Percentiles rank a stretch among this genome's conserved stretches.
Conservation (phyloP, 2,113 vertebrate species). For the Xiphorhynchus elegans region DNA sequence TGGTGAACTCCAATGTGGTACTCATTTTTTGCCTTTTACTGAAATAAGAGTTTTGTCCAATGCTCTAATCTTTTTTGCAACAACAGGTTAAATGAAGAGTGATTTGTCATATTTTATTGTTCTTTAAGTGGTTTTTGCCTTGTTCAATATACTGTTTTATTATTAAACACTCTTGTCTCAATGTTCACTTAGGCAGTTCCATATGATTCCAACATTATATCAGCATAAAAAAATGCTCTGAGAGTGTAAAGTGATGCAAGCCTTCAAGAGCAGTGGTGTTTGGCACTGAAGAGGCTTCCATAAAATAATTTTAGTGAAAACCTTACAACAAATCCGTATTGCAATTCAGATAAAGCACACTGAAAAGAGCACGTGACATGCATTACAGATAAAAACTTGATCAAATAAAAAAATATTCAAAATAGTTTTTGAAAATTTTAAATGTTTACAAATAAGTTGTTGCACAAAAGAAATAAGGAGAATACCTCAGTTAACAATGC, state of each 20-base stretch:
- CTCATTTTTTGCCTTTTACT: not conserved
- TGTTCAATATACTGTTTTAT: not conserved
- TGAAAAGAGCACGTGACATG: rapidly evolving
- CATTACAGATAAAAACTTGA: not conserved
- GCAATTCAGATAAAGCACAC: not conserved
- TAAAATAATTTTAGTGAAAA: not conserved
- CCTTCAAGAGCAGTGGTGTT: not conserved
- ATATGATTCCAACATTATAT: not conserved
- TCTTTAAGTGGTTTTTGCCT: not conserved
- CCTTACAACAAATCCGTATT: not conserved
- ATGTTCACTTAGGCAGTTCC: not conserved
- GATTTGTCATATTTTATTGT: not conserved
- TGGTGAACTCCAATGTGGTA: not conserved
- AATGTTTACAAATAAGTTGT: not conserved
- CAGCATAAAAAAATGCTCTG: not conserved
- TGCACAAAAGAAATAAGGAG: not conserved
- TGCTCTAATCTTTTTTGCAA: not conserved
- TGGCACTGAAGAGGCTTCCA: not conserved
- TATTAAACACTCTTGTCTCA: not conserved
- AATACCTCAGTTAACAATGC: not conserved
- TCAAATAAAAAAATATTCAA: not conserved
- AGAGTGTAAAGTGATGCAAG: not conserved
- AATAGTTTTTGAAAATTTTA: not conserved
- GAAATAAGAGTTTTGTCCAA: not conserved
- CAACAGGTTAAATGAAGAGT: not conserved